Percentiles rank a stretch among this genome's conserved stretches.
These are phyloP conservation scores for Delia radicum DNA, from an alignment of 1,140 invertebrate genomes.

Conservation along the genomic window DNA sequence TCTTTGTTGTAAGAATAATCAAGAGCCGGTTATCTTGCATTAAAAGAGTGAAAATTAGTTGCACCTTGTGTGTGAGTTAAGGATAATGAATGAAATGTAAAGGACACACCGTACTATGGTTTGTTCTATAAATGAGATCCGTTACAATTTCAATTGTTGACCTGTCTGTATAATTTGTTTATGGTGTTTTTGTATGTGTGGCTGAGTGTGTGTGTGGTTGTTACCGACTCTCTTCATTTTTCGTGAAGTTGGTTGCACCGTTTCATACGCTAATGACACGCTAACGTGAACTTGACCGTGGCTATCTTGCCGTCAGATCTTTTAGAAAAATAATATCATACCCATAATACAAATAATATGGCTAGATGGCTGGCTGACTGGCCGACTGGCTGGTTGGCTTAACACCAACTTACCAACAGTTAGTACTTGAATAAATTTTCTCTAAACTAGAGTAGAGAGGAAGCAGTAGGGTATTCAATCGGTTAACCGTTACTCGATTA, in stretches of 20 bases:
- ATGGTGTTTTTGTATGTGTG: neutral
- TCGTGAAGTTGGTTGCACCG: slow-evolving; percentile 23
- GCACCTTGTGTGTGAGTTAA: slow-evolving; percentile 23
- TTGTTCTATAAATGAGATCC: slow-evolving; percentile 12
- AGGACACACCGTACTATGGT: neutral
- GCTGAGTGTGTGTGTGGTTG: neutral
- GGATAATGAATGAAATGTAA: neutral
- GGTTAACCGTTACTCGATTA: too few species aligned
- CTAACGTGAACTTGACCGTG: slow-evolving; percentile 54
- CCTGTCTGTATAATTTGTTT: slow-evolving; percentile 30
- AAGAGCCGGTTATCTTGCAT: neutral
- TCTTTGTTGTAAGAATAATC: too few species aligned
- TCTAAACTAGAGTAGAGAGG: neutral
- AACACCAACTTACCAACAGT: neutral
- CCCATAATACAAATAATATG: neutral
- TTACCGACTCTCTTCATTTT: too few species aligned
- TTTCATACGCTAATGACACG: slow-evolving; percentile 54
- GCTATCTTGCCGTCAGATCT: slow-evolving; percentile 47
- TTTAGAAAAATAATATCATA: neutral
- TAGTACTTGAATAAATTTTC: neutral
- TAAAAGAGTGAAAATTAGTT: neutral
- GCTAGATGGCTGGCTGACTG: neutral
- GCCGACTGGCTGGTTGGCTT: neutral
- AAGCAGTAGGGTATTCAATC: too few species aligned
- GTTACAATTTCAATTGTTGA: slow-evolving; percentile 28